Base-by-base conservation (phyloP, 2,113 vertebrate genomes). In the Lontra canadensis region DNA sequence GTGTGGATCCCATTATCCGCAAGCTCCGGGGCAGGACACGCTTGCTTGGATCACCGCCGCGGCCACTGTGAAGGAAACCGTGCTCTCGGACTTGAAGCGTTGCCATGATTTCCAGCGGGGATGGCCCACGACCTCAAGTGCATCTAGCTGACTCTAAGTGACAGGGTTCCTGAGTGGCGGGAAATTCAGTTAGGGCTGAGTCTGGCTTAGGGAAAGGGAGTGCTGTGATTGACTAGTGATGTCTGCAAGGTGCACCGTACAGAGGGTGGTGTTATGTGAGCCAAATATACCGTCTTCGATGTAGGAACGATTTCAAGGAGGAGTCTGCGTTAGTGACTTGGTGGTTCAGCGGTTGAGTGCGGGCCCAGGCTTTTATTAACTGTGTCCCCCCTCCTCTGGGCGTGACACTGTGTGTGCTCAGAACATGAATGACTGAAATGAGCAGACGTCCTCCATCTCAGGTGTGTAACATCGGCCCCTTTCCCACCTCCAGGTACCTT, bases 401-500 rank as follows among this genome's bases (percentile, higher is more conserved):
- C 23, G 52, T 23, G 11, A 13, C 31, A 14, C 47, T 47, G 20
- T 61, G 18, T 11, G 26, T 0, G 13, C 25, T 63, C 29, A 23
- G 21, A 31, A 31, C 1, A 15, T 12, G 17, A 42, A 78, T 8
- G 6, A 42, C 10, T 4, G 2, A 26, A 9, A 5, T n/a, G n/a
- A n/a, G n/a, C n/a, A n/a, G n/a, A 34, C 6, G 44, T 78, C 55
- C 23, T 1, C 55, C 55, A 57, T 42, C 44, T 42, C 34, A 15
- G 65, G 25, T 39, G n/a, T 78, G 18, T 3, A 4, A 6, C 1
- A 39, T 15, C 2, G 31, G 26, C 1, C 9, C 5, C 34, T 80
- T 7, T 1, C 42, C 80, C 36, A 7, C 1, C 42, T 63, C 34
- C 39, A 7, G 25, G 1, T 98, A 99, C 99, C 99, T 99, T 99